phyloP scores from a whole-genome alignment of 2,888 invertebrate genomes.

The Phorcus lineatus region DNA sequence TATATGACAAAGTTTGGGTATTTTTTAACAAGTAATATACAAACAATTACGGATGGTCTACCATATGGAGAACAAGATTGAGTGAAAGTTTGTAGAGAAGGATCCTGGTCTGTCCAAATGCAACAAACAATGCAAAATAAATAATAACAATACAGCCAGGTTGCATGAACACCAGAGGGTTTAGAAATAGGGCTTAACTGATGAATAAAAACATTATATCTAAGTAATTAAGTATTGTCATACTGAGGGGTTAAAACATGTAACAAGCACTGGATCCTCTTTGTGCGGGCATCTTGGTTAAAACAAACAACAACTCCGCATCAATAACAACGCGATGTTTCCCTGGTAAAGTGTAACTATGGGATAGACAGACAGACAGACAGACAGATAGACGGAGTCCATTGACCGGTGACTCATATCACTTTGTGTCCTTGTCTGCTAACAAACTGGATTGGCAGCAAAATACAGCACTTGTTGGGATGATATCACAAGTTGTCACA shows the following conservation, averaged over 20 bases:
- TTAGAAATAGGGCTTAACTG: neutral
- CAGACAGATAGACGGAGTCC: too few relatives aligned
- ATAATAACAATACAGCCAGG: neutral
- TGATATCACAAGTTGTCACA: conserved; percentile 5
- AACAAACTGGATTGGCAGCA: neutral
- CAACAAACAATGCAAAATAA: conserved; percentile 7
- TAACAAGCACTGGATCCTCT: conserved; percentile 6
- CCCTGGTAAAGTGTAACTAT: too few relatives aligned
- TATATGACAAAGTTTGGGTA: too few relatives aligned
- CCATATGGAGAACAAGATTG: too few relatives aligned
- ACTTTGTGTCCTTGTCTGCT: neutral
- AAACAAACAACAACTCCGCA: neutral
- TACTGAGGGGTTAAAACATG: conserved; percentile 4
- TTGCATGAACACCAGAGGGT: neutral
- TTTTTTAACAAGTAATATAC: too few relatives aligned
- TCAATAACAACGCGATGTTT: too few relatives aligned
- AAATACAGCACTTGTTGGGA: conserved; percentile 14
- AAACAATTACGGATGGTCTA: too few relatives aligned
- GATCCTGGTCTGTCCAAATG: neutral
- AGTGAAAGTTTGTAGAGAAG: too few relatives aligned
- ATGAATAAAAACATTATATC: neutral
- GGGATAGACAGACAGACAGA: too few relatives aligned
- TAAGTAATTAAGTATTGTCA: conserved; percentile 12
- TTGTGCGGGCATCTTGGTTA: conserved; percentile 1
- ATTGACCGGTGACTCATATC: neutral